Evolutionary conservation across 2,113 vertebrate genomes (phyloP).

Genomic region (Brachyhypopomus gauderio): DNA sequence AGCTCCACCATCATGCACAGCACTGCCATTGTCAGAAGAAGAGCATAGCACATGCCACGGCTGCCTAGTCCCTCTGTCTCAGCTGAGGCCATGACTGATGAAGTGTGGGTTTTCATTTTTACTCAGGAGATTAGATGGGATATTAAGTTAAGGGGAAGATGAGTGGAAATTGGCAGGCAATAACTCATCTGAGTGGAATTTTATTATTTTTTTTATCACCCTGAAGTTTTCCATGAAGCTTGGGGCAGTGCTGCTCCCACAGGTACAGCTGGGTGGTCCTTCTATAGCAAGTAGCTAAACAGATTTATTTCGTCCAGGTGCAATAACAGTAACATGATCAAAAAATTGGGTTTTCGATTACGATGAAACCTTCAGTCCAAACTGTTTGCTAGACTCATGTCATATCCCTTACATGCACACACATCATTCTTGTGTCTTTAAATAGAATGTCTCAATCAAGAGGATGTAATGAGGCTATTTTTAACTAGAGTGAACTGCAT

Average conservation of each 20-base stretch:
- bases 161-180: too few species aligned
- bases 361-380: neutral
- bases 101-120: constrained; percentile 1
- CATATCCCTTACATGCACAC: neutral
- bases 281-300: neutral
- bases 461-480: constrained; percentile 24
- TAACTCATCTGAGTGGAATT: too few species aligned
- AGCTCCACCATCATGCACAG: too few species aligned
- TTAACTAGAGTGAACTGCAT: constrained; percentile 44
- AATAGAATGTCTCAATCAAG: constrained; percentile 27
- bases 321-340: neutral
- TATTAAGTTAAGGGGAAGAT: too few species aligned
- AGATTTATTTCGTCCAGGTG: neutral
- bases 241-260: too few species aligned
- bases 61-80: constrained; percentile 8
- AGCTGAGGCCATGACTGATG: neutral
- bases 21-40: neutral
- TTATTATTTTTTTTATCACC: too few species aligned
- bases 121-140: too few species aligned
- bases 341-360: constrained; percentile 13
- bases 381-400: constrained; percentile 1
- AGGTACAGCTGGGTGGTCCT: too few species aligned
- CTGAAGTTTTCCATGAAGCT: too few species aligned
- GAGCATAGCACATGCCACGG: neutral
- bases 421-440: constrained; percentile 26